Percentiles rank a stretch among this genome's conserved stretches.
phyloP scores from a whole-genome alignment of 2,888 invertebrate species.

The Odontothrips loti region DNA sequence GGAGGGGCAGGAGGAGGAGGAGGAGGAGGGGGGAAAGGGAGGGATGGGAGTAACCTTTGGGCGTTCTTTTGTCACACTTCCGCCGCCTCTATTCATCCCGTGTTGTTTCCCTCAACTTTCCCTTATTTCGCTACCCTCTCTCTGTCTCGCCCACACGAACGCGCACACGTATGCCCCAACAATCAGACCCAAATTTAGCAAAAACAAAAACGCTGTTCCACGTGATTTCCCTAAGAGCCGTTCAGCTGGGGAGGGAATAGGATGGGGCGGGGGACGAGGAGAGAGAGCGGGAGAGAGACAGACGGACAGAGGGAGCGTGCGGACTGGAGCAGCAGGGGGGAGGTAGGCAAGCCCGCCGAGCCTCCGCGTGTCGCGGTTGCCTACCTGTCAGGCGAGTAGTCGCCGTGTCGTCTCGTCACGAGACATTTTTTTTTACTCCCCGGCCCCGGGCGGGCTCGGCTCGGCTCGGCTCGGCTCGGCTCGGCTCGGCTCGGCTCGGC shows the following conservation, averaged over 20 bases:
- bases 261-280: background rate
- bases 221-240: constrained; percentile 18
- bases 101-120: background rate
- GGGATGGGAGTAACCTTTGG: too few species aligned
- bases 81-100: too few species aligned
- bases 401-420: background rate
- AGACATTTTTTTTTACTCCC: too few species aligned
- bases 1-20: too few species aligned
- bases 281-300: background rate
- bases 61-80: too few species aligned
- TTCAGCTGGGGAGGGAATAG: background rate
- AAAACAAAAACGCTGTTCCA: constrained; percentile 20
- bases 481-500: too few species aligned
- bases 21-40: too few species aligned
- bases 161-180: constrained; percentile 1
- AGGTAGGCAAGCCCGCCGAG: background rate
- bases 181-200: constrained; percentile 22
- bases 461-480: too few species aligned
- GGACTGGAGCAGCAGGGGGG: background rate
- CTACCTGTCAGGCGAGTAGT: background rate
- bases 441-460: too few species aligned
- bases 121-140: background rate
- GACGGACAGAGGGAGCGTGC: background rate
- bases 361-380: background rate
- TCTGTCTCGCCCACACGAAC: background rate